phyloP scores from a whole-genome alignment of 2,797 vertebrate genomes.

The Cossypha heuglini region DNA sequence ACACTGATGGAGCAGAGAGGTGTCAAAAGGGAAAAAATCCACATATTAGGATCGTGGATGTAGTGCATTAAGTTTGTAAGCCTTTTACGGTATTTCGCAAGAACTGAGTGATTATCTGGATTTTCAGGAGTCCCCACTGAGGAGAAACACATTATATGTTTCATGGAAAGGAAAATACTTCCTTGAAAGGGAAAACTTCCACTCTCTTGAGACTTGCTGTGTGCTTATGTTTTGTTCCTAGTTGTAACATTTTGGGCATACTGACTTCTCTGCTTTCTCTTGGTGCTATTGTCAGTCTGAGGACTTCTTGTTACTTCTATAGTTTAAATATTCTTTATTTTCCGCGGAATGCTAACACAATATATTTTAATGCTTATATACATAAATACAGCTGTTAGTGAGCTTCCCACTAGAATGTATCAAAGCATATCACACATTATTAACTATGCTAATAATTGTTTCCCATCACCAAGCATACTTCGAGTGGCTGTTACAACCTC shows the following conservation, averaged over 20 bases:
- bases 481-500: not conserved
- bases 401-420: not conserved
- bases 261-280: not conserved
- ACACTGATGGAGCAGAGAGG: not conserved
- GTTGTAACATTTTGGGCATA: not conserved
- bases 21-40: not conserved
- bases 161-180: not conserved
- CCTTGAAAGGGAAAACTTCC: not conserved
- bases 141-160: not conserved
- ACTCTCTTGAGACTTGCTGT: not conserved
- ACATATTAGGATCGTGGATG: not conserved
- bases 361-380: not conserved
- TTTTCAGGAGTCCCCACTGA: not conserved
- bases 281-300: not conserved
- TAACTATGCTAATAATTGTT: not conserved
- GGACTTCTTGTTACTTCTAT: not conserved
- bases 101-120: not conserved
- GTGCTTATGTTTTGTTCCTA: not conserved
- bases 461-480: not conserved
- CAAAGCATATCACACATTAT: not conserved
- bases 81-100: not conserved
- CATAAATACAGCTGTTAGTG: not conserved
- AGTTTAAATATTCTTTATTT: conserved; percentile 43
- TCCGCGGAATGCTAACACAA: not conserved
- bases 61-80: not conserved